These are phyloP conservation scores for Drosophila saltans DNA, from an alignment of 1,140 invertebrate species.

Conservation along the genomic window DNA sequence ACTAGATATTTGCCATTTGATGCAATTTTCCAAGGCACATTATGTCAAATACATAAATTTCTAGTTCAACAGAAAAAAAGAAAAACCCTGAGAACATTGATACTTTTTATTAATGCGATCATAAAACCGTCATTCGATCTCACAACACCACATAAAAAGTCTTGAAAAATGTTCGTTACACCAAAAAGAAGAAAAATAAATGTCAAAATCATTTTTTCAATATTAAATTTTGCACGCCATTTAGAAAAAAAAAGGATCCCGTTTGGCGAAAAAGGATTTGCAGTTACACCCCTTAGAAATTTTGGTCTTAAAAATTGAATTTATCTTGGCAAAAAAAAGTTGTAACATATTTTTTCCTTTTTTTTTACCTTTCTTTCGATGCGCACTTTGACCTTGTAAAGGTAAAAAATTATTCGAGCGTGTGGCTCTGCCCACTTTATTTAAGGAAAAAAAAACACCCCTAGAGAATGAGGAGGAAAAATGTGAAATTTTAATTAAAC, in stretches of 20 bases:
- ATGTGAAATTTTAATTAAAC: slow-evolving; percentile 64
- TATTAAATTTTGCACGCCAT: slow-evolving; percentile 74
- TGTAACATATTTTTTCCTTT: slow-evolving; percentile 60
- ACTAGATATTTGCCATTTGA: background rate
- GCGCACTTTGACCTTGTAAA: slow-evolving; percentile 58
- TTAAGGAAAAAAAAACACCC: slow-evolving; percentile 42
- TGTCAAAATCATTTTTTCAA: slow-evolving; percentile 66
- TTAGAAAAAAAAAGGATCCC: slow-evolving; percentile 34
- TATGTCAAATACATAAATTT: slow-evolving; percentile 46
- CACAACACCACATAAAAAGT: slow-evolving; percentile 68
- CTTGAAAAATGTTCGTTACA: slow-evolving; percentile 38
- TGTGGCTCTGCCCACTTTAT: slow-evolving; percentile 31
- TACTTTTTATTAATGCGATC: slow-evolving; percentile 62
- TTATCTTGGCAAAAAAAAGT: slow-evolving; percentile 45
- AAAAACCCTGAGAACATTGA: slow-evolving; percentile 47
- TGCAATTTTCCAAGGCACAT: slow-evolving; percentile 30
- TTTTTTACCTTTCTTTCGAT: slow-evolving; percentile 43
- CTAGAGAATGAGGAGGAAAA: slow-evolving; percentile 28
- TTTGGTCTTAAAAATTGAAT: slow-evolving; percentile 37
- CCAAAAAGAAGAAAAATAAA: slow-evolving; percentile 25
- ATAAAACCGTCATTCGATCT: slow-evolving; percentile 67
- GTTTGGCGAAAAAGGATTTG: slow-evolving; percentile 35
- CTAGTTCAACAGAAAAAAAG: slow-evolving; percentile 40
- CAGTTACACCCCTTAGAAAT: slow-evolving; percentile 42
- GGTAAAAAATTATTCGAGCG: slow-evolving; percentile 65